A percentile compares a stretch with the other conserved stretches of the same genome.
phyloP scores from a whole-genome alignment of 2,113 vertebrate species.

The Odontesthes bonariensis region DNA sequence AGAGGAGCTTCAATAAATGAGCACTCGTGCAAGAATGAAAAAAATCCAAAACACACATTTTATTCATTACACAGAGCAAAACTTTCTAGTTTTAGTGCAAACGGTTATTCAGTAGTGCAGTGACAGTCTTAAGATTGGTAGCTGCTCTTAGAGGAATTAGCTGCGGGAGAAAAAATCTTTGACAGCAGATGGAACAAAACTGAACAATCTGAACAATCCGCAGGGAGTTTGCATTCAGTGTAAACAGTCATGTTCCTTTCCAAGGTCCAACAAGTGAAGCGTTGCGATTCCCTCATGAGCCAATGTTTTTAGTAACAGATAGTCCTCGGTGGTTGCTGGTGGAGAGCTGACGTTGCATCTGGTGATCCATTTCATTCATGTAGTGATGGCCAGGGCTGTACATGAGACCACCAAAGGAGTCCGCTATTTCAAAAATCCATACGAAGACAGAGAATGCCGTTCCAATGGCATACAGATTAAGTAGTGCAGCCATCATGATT shows the following conservation, averaged over 20 bases:
- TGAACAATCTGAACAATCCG: background rate
- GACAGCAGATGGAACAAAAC: conserved; percentile 2
- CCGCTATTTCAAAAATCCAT: conserved; percentile 30
- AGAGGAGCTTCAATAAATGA: no score
- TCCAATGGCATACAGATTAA: conserved; percentile 65
- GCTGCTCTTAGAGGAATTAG: background rate
- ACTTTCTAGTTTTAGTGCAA: conserved; percentile 32
- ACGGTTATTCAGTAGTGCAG: conserved; percentile 45
- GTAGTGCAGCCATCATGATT: conserved; percentile 54
- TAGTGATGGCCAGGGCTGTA: conserved; percentile 45
- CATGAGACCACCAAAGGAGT: conserved; percentile 72
- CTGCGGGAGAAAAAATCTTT: background rate
- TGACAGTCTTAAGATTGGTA: background rate
- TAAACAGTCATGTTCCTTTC: background rate
- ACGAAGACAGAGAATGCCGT: conserved; percentile 48
- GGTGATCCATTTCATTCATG: background rate
- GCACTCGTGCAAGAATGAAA: background rate
- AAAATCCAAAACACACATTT: background rate
- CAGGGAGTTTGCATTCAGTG: background rate
- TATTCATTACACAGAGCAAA: background rate
- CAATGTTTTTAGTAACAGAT: background rate
- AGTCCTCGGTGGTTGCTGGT: background rate
- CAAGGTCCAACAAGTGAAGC: background rate
- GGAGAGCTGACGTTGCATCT: background rate
- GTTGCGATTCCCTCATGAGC: conserved; percentile 16